phyloP scores from a whole-genome alignment of 2,113 vertebrate species.

The cattle (Bos taurus) region DNA sequence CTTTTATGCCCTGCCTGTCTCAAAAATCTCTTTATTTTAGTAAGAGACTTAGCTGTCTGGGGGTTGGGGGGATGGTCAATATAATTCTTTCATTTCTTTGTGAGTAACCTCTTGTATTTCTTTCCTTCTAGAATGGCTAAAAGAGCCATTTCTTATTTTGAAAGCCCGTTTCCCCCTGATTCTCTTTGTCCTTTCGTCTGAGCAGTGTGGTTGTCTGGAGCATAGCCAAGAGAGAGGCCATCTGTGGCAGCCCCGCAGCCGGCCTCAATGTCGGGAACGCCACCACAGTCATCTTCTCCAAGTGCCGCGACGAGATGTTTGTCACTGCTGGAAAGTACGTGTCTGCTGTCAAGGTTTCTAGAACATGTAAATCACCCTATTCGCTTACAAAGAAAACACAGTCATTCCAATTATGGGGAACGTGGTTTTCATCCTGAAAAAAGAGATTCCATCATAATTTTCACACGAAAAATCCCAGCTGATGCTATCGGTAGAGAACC shows the following conservation, averaged over 20 bases:
- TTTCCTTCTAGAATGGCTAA: background rate
- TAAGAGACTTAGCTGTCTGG: background rate
- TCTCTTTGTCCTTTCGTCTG: background rate
- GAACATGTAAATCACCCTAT: background rate
- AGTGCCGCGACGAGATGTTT: slow-evolving; percentile 84
- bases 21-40: slow-evolving; percentile 9
- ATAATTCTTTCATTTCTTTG: background rate
- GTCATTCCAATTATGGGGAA: background rate
- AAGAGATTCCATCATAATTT: background rate
- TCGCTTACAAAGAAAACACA: background rate
- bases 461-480: background rate
- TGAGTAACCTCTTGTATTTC: background rate
- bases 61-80: background rate
- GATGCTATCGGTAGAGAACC: background rate
- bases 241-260: slow-evolving; percentile 87
- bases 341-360: fast-evolving
- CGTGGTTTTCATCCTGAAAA: background rate
- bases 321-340: slow-evolving; percentile 90
- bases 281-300: slow-evolving; percentile 80
- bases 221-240: slow-evolving; percentile 82
- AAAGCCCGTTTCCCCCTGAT: background rate
- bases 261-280: slow-evolving; percentile 80
- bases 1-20: background rate
- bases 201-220: slow-evolving; percentile 91
- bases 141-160: background rate